A percentile compares a stretch with the other conserved stretches of the same genome.
These are phyloP conservation scores for Ameiurus melas DNA, from an alignment of 2,113 vertebrate species.

Conservation along the genomic window DNA sequence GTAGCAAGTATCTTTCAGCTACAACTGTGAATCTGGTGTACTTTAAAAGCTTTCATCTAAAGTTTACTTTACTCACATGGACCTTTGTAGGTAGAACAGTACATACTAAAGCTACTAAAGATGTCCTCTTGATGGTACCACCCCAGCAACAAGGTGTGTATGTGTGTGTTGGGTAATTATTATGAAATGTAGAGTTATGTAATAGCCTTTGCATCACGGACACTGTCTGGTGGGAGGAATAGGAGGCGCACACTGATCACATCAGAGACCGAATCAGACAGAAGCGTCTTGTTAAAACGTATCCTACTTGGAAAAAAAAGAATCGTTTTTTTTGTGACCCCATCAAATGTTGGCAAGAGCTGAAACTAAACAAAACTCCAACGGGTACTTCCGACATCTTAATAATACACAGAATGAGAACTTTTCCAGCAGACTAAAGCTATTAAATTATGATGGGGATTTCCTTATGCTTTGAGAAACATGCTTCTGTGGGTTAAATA, in stretches of 20 bases:
- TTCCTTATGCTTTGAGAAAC: slow-evolving; percentile 1
- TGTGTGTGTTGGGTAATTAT: too few relatives aligned
- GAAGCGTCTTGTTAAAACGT: not conserved
- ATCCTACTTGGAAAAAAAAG: not conserved
- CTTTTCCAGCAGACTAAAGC: not conserved
- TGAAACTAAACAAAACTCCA: not conserved
- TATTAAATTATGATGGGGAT: not conserved
- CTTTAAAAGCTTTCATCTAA: not conserved
- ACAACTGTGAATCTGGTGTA: not conserved
- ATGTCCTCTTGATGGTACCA: not conserved
- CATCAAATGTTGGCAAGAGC: not conserved
- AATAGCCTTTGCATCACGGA: not conserved
- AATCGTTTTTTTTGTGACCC: not conserved
- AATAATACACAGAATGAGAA: not conserved
- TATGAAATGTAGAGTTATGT: not conserved
- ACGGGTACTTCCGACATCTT: not conserved
- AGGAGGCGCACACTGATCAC: not conserved
- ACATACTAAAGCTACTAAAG: not conserved
- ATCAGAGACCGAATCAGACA: not conserved
- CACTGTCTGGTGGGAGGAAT: not conserved
- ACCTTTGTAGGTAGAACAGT: not conserved
- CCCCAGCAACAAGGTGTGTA: not conserved
- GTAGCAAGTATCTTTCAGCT: not conserved
- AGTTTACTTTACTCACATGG: not conserved
- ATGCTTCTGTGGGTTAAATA: slow-evolving; percentile 5